These are phyloP conservation scores for Pionites leucogaster DNA, from an alignment of 2,113 vertebrate genomes.

Conservation along the genomic window DNA sequence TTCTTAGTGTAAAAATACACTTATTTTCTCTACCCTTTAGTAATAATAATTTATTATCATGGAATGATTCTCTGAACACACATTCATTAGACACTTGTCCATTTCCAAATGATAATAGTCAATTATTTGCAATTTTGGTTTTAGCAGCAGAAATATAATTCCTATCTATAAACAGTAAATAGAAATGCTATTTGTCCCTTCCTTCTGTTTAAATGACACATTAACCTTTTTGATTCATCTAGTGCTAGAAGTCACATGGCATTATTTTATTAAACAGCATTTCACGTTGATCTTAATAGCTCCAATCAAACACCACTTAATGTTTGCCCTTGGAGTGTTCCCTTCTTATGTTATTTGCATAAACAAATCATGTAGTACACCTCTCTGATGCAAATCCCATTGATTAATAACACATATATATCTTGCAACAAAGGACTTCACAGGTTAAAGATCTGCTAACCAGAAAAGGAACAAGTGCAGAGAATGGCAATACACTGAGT, in stretches of 20 bases:
- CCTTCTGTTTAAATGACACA: not conserved
- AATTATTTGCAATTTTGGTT: not conserved
- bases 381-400: slow-evolving; percentile 24
- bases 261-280: slow-evolving; percentile 39
- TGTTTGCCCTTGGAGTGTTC: slow-evolving; percentile 46
- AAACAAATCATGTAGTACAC: slow-evolving; percentile 46
- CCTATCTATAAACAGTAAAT: not conserved
- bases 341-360: slow-evolving; percentile 40
- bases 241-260: not conserved
- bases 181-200: not conserved
- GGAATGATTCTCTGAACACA: not conserved
- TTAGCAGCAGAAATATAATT: not conserved
- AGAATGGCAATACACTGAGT: not conserved
- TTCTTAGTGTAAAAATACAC: not conserved
- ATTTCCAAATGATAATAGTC: not conserved
- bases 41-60: not conserved
- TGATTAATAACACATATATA: slow-evolving; percentile 46
- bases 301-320: slow-evolving; percentile 44
- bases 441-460: slow-evolving; percentile 14
- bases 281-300: not conserved
- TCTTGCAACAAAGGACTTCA: slow-evolving; percentile 16
- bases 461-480: not conserved
- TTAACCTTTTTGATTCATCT: slow-evolving; percentile 31
- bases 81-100: not conserved
- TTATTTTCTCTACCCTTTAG: not conserved